Percentiles rank a stretch among this genome's conserved stretches.
These are phyloP conservation scores for Dufourea novaeangliae DNA, from an alignment of 1,140 invertebrate species.

Conservation along the genomic window DNA sequence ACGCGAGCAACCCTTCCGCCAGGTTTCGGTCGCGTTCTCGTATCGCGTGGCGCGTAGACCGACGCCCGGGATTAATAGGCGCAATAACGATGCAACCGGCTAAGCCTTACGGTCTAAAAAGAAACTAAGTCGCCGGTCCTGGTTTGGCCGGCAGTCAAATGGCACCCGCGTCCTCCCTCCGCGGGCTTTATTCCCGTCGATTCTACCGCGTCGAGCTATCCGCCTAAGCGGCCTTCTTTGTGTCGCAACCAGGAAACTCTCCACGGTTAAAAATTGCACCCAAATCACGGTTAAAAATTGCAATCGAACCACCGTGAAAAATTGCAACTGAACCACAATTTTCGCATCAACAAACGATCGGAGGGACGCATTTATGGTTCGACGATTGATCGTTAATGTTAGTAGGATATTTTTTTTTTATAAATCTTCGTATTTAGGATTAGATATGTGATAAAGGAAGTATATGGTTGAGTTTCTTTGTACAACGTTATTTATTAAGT, in stretches of 20 bases:
- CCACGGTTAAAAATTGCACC: neutral
- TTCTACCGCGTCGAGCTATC: slow-evolving; percentile 41
- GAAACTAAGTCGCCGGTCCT: slow-evolving; percentile 53
- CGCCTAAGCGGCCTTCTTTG: neutral
- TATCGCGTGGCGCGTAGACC: slow-evolving; percentile 5
- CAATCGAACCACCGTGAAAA: neutral
- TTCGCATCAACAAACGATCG: too few species aligned
- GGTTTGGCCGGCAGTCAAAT: slow-evolving; percentile 61
- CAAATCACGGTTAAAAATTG: slow-evolving; percentile 10
- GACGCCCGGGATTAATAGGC: slow-evolving; percentile 55
- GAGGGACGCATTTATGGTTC: too few species aligned
- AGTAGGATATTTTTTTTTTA: too few species aligned
- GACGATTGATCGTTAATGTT: too few species aligned
- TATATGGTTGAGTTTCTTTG: too few species aligned
- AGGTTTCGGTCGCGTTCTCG: neutral
- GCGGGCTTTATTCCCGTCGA: slow-evolving; percentile 30
- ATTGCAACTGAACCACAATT: too few species aligned
- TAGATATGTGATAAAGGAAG: too few species aligned
- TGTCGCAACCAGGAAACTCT: slow-evolving; percentile 4
- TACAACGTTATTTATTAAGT: too few species aligned
- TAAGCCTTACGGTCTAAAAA: slow-evolving; percentile 63
- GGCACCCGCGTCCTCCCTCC: slow-evolving; percentile 30
- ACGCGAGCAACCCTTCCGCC: slow-evolving; percentile 12
- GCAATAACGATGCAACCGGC: slow-evolving; percentile 52
- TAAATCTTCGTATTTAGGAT: too few species aligned